A percentile compares a stretch with the other conserved stretches of the same genome.
Conservation (phyloP, 2,113 vertebrate species). For the Xenopus borealis region DNA sequence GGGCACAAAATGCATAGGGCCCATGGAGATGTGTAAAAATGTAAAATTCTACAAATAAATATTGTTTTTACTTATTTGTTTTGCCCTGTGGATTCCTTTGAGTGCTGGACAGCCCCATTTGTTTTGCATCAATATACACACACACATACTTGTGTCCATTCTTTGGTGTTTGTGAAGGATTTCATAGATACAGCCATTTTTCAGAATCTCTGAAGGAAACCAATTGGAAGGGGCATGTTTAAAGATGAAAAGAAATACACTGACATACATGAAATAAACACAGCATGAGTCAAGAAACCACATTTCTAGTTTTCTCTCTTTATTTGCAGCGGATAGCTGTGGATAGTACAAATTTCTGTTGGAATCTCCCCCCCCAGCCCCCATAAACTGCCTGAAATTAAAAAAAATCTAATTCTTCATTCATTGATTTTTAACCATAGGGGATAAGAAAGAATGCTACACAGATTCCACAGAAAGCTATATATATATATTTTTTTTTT, state of each 20-base stretch:
- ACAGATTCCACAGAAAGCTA: background rate
- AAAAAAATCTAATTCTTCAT: background rate
- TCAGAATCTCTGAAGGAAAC: too few species aligned
- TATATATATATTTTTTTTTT: background rate
- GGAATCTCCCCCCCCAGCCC: background rate
- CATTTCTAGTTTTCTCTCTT: conserved; percentile 60
- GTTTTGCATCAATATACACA: too few species aligned
- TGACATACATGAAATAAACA: background rate
- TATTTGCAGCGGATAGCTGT: conserved; percentile 69
- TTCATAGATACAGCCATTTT: too few species aligned
- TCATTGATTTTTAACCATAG: background rate
- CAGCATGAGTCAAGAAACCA: background rate
- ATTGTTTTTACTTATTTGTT: too few species aligned
- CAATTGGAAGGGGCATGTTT: too few species aligned
- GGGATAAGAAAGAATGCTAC: background rate
- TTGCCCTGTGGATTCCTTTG: too few species aligned
- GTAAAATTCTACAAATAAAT: too few species aligned
- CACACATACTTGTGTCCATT: too few species aligned
- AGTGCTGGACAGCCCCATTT: too few species aligned
- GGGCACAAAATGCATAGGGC: too few species aligned
- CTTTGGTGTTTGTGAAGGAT: too few species aligned
- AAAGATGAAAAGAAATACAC: background rate
- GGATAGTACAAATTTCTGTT: conserved; percentile 67
- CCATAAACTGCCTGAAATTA: background rate
- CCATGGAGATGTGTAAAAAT: too few species aligned